phyloP scores from a whole-genome alignment of 1,140 invertebrate genomes.

The Cotesia typhae region DNA sequence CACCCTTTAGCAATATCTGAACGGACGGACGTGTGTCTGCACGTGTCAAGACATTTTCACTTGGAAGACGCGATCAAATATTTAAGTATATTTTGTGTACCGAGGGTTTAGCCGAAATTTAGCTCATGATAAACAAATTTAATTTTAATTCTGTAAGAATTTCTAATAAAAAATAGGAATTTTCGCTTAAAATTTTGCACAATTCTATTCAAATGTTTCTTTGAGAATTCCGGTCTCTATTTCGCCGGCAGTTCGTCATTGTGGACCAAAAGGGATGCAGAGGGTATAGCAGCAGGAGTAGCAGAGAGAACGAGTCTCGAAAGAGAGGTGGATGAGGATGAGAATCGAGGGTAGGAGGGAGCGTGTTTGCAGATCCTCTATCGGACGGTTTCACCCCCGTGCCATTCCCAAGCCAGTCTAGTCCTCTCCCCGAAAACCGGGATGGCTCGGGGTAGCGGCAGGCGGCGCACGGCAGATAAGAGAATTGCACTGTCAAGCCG shows the following conservation, averaged over 20 bases:
- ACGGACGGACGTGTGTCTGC: constrained; percentile 13
- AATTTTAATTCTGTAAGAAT: neutral
- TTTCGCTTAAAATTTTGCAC: neutral
- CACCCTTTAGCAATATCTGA: constrained; percentile 10
- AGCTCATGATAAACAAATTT: neutral
- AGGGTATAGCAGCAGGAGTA: constrained; percentile 12
- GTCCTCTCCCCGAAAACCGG: constrained; percentile 27
- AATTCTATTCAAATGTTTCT: constrained; percentile 22
- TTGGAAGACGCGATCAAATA: constrained; percentile 17
- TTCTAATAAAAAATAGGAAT: neutral
- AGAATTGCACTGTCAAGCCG: constrained; percentile 86
- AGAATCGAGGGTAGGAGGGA: constrained; percentile 43
- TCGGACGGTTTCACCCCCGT: constrained; percentile 59
- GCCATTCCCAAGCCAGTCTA: constrained; percentile 39
- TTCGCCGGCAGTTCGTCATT: constrained; percentile 42
- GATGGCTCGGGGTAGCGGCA: constrained; percentile 38
- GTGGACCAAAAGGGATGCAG: constrained; percentile 30
- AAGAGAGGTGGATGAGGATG: constrained; percentile 49
- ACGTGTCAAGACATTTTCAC: constrained; percentile 21
- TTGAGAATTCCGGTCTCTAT: constrained; percentile 32
- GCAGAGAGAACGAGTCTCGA: constrained; percentile 49
- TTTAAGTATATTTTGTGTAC: neutral
- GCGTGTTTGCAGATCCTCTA: constrained; percentile 67
- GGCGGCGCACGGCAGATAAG: constrained; percentile 71
- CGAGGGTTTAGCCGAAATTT: neutral